Evolutionary conservation across 2,113 vertebrate genomes (phyloP).

Genomic region (Sitta europaea): DNA sequence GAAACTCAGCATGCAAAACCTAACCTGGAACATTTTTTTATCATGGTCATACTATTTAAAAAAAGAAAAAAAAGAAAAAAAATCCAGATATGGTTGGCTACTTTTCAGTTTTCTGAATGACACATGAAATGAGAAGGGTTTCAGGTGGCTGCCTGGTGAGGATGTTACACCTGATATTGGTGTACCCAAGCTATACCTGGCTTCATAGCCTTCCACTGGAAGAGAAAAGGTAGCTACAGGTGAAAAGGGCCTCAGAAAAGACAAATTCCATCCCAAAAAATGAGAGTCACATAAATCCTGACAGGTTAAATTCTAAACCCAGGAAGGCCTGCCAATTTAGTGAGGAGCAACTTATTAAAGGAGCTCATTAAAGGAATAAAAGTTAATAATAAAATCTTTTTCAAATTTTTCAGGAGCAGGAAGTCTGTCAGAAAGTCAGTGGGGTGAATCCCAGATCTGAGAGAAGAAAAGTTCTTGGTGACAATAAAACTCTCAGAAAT

Average conservation of each 20-base stretch:
- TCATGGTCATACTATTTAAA: not conserved
- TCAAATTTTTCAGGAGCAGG: conserved; percentile 18
- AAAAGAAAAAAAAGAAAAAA: not conserved
- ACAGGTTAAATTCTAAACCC: conserved; percentile 10
- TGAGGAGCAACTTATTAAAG: conserved; percentile 16
- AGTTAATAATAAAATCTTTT: conserved; percentile 48
- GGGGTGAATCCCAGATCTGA: conserved; percentile 22
- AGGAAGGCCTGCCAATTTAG: conserved; percentile 8
- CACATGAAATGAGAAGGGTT: not conserved
- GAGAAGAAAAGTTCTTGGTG: not conserved
- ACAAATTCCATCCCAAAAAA: not conserved
- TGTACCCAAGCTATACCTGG: not conserved
- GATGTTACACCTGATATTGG: not conserved
- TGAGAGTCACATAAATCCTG: not conserved
- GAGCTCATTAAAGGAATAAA: conserved; percentile 24
- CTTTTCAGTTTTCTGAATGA: not conserved
- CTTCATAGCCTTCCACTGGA: not conserved
- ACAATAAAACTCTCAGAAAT: conserved; percentile 12
- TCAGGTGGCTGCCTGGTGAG: not conserved
- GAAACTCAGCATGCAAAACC: conserved; percentile 23
- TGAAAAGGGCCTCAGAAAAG: not conserved
- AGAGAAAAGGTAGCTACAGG: not conserved
- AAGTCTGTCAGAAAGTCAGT: conserved; percentile 26
- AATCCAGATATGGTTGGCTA: not conserved
- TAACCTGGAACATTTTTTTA: not conserved